Evolutionary conservation across 2,797 vertebrate species (phyloP), one percentile per base, ranked within the genome.

Genomic region (Neosilurus hyrtlii): DNA sequence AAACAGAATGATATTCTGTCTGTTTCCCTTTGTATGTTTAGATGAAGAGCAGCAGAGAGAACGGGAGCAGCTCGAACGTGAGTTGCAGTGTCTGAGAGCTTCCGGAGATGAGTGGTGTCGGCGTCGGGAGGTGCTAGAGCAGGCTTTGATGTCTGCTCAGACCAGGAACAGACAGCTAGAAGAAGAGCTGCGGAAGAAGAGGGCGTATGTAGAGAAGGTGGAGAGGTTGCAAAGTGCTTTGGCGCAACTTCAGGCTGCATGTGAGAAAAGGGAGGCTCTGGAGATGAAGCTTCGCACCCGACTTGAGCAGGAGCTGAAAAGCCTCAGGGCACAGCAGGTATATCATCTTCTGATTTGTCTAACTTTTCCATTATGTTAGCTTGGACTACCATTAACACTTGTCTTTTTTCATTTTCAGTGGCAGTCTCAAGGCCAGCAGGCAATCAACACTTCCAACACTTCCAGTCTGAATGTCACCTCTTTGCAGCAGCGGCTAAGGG

Each of bases 221-320:
- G 97, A 99, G 90, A 83, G 96, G 83, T 93, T 99, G 88, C 98
- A 99, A 92, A 96, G 96, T 52, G 94, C 97, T 0, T 93, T 99
- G 67, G 96, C 92, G 35, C 98, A 99, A 92, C 95, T 99, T 88
- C 98, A 99, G 92, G 96, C 96, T 0, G 97, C 97, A 4, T 99
- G 97, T 0, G 97, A 99, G 91, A 99, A 99, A 92, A 92, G 98
- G 7, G 97, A 99, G 87, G 92, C 94, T 62, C 91, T 99, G 43
- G 98, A 99, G 90, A 91, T 97, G 83, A 93, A 96, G 30, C 94
- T 99, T 71, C 95, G 98, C 49, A 98, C 96, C 0, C 93, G 97
- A 76, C 92, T 99, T 80, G 98, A 99, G 93, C 97, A 98, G 90
- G 97, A 99, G 83, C 93, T 99, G 90, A 98, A 97, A 91, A 97